phyloP scores from a whole-genome alignment of 2,797 vertebrate genomes.

The Hypotaenidia philippensis region DNA sequence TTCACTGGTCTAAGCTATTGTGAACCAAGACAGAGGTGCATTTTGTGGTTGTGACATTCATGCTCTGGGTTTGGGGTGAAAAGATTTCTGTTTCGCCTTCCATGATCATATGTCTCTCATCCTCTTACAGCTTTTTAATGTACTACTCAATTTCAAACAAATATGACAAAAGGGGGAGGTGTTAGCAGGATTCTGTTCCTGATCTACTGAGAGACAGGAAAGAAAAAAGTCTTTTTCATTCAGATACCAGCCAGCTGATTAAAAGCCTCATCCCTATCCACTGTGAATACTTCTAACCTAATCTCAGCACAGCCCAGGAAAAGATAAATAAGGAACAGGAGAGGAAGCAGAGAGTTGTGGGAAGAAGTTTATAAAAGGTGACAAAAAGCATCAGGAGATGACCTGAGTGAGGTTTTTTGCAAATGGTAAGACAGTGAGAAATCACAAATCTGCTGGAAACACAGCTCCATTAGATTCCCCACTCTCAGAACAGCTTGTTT shows the following conservation, averaged over 20 bases:
- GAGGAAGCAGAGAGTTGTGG: background rate
- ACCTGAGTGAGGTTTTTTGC: background rate
- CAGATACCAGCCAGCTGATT: background rate
- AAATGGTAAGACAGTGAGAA: background rate
- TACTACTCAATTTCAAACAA: background rate
- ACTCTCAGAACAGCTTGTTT: background rate
- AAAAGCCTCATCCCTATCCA: background rate
- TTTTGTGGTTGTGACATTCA: background rate
- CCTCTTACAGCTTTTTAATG: background rate
- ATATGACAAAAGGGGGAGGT: background rate
- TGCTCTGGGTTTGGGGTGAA: background rate
- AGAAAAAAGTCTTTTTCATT: background rate
- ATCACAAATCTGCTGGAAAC: background rate
- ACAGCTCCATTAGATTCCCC: background rate
- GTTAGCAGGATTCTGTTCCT: background rate
- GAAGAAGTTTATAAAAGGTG: background rate
- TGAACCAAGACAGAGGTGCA: background rate
- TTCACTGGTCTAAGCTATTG: too few species aligned
- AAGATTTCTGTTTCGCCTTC: background rate
- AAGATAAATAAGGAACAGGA: background rate
- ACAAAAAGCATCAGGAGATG: background rate
- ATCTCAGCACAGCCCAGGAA: background rate
- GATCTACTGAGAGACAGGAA: background rate
- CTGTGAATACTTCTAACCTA: background rate
- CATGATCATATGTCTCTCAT: rapidly evolving